Base-by-base conservation (phyloP, 2,113 vertebrate species). In the Benitochromis conjunctus region DNA sequence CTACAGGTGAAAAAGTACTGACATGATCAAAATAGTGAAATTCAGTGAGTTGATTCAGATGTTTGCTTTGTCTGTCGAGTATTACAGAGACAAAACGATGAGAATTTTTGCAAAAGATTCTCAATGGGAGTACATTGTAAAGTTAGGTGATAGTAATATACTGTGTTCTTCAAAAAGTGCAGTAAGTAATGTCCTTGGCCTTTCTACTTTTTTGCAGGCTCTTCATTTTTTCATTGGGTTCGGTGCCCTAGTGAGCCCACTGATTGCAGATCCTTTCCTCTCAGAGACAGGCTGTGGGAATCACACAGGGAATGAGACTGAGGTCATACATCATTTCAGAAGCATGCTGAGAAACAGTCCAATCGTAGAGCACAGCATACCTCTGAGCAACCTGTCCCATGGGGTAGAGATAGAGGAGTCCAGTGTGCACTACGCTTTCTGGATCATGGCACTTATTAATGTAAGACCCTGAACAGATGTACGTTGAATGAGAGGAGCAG, bases 391-490 rank as follows among this genome's bases (percentile, higher is more conserved):
- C 71, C 86, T 93, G 74, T 87, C 95, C 6, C 92, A 89, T 16
- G 88, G 92, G 4, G 93, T 93, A 18, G 94, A 89, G 0, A 58
- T 92, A 74, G 93, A 95, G 56, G 96, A 96, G 53, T 97, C 97
- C 0, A 96, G 13, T 0, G 97, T 99, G 81, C 97, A 97, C 69
- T 98, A 97, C 0, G 98, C 98, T 89, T 99, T 99, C 96, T 99
- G 98, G 98, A 99, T 99, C 96, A 99, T 99, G 98, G 98, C 98
- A 13, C 91, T 98, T 54, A 98, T 99, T 94, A 99, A 99, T 0
- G 98, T 99, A 86, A 97, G 97, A 91, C 6, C 36, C 64, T 71
- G 38, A 69, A n/a, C 13, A 74, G 21, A 80, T 36, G 5, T n/a
- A 18, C 19, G 60, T 1, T 71, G 9, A 36, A 62, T 55, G 41